Percentiles rank a stretch among this genome's conserved stretches.
These are phyloP conservation scores for Moxostoma hubbsi DNA, from an alignment of 2,797 vertebrate genomes.

Conservation along the genomic window DNA sequence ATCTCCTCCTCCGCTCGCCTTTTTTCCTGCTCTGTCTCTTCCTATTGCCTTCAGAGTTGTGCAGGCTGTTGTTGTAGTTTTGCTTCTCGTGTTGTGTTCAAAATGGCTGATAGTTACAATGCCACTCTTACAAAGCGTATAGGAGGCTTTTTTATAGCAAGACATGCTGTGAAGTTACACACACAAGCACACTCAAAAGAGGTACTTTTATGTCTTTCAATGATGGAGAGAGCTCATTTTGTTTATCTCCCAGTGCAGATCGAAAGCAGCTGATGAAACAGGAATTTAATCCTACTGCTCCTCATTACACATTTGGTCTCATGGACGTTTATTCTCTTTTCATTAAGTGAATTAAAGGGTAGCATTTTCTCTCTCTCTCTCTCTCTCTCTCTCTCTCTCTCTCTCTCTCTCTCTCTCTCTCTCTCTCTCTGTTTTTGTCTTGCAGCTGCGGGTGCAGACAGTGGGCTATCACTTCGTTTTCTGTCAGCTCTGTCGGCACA, in stretches of 20 bases:
- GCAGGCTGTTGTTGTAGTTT: conserved; percentile 48
- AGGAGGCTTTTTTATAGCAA: conserved; percentile 44
- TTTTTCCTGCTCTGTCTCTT: conserved; percentile 60
- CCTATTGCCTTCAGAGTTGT: conserved; percentile 55
- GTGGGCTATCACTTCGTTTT: conserved; percentile 53
- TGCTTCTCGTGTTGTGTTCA: conserved; percentile 45
- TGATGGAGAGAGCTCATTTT: conserved; percentile 52
- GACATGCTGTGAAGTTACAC: conserved; percentile 45
- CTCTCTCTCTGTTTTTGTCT: conserved; percentile 39
- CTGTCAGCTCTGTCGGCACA: conserved; percentile 49
- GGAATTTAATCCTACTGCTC: conserved; percentile 61
- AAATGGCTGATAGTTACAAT: conserved; percentile 60
- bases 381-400: background rate
- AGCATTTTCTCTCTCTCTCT: conserved; percentile 32
- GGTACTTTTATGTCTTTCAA: conserved; percentile 49
- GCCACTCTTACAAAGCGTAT: conserved; percentile 28
- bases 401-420: conserved; percentile 31
- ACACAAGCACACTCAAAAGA: conserved; percentile 3
- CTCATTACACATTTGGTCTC: conserved; percentile 58
- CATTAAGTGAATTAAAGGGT: conserved; percentile 59
- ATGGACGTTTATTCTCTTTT: conserved; percentile 59
- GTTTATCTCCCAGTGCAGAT: conserved; percentile 58
- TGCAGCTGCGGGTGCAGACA: conserved; percentile 46
- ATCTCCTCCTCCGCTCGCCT: conserved; percentile 50
- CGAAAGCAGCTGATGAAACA: conserved; percentile 58